A percentile compares a stretch with the other conserved stretches of the same genome.
These are phyloP conservation scores for Panzeria rudis DNA, from an alignment of 2,888 invertebrate genomes.

Conservation along the genomic window DNA sequence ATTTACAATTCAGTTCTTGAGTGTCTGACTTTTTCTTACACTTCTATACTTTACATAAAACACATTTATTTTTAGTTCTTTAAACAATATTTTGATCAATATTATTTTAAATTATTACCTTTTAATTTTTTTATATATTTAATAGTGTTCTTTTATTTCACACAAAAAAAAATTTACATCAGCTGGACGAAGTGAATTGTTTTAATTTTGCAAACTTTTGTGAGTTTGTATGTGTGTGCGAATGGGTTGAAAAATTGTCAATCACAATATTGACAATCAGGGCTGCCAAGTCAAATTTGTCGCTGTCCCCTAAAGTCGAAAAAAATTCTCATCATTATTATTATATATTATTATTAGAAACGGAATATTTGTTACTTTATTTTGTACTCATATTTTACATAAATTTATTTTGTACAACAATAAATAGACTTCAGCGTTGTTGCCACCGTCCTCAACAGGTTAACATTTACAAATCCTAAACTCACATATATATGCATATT, in stretches of 20 bases:
- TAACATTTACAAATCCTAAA: no score
- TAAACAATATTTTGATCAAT: not conserved
- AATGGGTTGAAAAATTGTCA: not conserved
- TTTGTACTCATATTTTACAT: no score
- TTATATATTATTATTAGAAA: no score
- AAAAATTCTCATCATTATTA: no score
- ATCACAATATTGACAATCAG: no score
- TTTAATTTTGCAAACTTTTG: not conserved
- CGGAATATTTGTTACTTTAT: no score
- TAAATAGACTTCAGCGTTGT: no score
- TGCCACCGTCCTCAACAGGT: no score
- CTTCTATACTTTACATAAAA: not conserved
- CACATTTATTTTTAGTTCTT: not conserved
- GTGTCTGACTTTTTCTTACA: not conserved
- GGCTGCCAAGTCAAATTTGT: no score
- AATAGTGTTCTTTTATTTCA: not conserved
- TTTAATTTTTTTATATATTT: constrained; percentile 13
- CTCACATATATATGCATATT: no score
- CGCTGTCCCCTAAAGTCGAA: no score
- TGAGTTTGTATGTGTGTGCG: not conserved
- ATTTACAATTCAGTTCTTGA: not conserved
- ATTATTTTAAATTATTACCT: constrained; percentile 7
- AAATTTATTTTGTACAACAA: no score
- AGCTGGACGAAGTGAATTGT: constrained; percentile 31
- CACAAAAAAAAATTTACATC: constrained; percentile 11